Percentiles rank a stretch among this genome's conserved stretches.
phyloP scores from a whole-genome alignment of 2,888 invertebrate species.

The Creontiades dilutus region DNA sequence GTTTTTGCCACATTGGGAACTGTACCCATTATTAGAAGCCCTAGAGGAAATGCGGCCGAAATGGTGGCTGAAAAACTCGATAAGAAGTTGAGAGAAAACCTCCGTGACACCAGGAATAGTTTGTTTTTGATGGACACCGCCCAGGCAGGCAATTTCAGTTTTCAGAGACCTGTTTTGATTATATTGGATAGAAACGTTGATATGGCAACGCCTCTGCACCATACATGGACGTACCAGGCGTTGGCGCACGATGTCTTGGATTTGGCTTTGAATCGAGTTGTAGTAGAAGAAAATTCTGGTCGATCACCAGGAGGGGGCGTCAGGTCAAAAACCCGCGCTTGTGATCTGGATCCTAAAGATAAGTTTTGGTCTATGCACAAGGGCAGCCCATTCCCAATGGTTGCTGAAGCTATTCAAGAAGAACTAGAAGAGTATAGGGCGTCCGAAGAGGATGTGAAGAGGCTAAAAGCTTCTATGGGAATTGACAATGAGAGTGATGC shows the following conservation, averaged over 20 bases:
- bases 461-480: constrained; percentile 96
- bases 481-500: constrained; percentile 93
- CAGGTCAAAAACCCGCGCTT: constrained; percentile 89
- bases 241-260: constrained; percentile 97
- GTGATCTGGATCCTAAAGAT: constrained; percentile 93
- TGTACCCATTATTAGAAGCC: constrained; percentile 94
- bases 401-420: constrained; percentile 99
- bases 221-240: constrained; percentile 99
- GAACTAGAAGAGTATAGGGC: constrained; percentile 96
- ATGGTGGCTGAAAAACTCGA: constrained; percentile 98
- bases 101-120: constrained; percentile 97
- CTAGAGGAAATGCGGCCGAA: constrained; percentile 97
- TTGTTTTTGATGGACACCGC: constrained; percentile 93
- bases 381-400: constrained; percentile 93
- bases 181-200: constrained; percentile 96
- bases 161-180: constrained; percentile 95
- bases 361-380: constrained; percentile 96
- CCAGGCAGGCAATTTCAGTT: constrained; percentile 86
- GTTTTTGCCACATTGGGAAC: constrained; percentile 97
- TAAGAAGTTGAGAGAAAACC: constrained; percentile 96
- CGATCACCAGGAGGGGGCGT: constrained; percentile 82
- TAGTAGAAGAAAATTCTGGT: constrained; percentile 83
- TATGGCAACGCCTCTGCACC: constrained; percentile 98
- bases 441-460: constrained; percentile 98
- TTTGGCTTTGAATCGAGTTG: constrained; percentile 89